These are phyloP conservation scores for Caprella mutica DNA, from an alignment of 2,888 invertebrate species.

Conservation along the genomic window DNA sequence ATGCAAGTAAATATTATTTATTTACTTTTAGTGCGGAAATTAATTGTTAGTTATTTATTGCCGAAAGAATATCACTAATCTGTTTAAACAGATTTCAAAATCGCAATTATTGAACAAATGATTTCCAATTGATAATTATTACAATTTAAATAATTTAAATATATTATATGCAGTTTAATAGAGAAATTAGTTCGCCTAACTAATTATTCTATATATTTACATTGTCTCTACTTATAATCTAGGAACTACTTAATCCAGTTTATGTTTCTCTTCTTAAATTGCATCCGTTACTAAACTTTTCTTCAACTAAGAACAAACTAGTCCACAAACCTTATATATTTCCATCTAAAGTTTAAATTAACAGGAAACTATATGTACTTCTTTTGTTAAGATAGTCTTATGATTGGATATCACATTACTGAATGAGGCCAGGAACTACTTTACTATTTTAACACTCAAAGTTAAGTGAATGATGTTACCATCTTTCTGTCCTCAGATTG, in stretches of 20 bases:
- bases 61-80: too few species aligned
- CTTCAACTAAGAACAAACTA: neutral
- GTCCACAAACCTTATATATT: neutral
- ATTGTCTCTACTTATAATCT: too few species aligned
- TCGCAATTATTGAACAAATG: too few species aligned
- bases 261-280: neutral
- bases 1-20: too few species aligned
- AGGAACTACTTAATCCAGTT: neutral
- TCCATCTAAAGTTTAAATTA: neutral
- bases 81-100: too few species aligned
- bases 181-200: too few species aligned
- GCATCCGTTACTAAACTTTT: neutral
- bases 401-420: neutral
- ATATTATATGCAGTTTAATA: too few species aligned
- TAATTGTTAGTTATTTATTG: too few species aligned
- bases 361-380: neutral
- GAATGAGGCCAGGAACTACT: neutral
- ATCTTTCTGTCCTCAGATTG: slow-evolving; percentile 12
- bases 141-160: too few species aligned
- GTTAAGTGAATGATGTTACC: neutral
- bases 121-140: too few species aligned
- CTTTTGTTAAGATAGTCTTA: neutral
- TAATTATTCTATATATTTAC: too few species aligned
- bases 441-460: neutral
- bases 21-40: too few species aligned